A percentile compares a stretch with the other conserved stretches of the same genome.
Conservation (phyloP, 2,888 invertebrate species). For the Drosophila paucipuncta region DNA sequence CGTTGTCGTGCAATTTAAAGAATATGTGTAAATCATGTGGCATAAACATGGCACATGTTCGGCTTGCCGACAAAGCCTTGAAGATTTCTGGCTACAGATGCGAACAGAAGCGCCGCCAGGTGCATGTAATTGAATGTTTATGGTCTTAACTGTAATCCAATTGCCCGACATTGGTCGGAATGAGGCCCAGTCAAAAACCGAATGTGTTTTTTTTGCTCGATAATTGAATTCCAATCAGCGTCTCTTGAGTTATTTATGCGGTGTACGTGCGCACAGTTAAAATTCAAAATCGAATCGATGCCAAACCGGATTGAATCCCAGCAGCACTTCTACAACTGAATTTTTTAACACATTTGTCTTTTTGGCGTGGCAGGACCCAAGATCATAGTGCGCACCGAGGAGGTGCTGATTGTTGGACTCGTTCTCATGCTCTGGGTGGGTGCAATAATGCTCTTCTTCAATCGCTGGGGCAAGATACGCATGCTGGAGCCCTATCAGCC, state of each 20-base stretch:
- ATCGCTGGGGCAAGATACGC: conserved; percentile 97
- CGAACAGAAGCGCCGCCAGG: conserved; percentile 5
- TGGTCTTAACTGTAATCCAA: conserved; percentile 52
- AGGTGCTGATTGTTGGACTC: conserved; percentile 93
- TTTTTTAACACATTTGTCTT: not conserved
- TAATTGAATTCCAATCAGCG: conserved; percentile 68
- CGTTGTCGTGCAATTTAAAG: not conserved
- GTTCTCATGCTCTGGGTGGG: conserved; percentile 95
- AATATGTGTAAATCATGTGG: conserved; percentile 16
- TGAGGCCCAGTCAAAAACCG: not conserved
- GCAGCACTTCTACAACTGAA: not conserved
- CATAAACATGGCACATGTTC: conserved; percentile 5
- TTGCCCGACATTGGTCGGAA: conserved; percentile 16
- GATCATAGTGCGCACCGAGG: conserved; percentile 93
- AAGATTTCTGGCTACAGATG: conserved; percentile 27
- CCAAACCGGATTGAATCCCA: not conserved
- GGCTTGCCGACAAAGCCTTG: conserved; percentile 21
- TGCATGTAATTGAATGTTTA: conserved; percentile 53
- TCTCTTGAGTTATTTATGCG: conserved; percentile 59
- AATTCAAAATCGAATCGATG: not conserved
- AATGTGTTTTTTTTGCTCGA: conserved; percentile 26
- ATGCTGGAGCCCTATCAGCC: conserved; percentile 97
- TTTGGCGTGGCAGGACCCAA: conserved; percentile 86
- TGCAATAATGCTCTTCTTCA: conserved; percentile 95
- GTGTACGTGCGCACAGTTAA: conserved; percentile 52